Evolutionary conservation across 2,797 vertebrate species (phyloP).

Genomic region (Antennarius maculatus): DNA sequence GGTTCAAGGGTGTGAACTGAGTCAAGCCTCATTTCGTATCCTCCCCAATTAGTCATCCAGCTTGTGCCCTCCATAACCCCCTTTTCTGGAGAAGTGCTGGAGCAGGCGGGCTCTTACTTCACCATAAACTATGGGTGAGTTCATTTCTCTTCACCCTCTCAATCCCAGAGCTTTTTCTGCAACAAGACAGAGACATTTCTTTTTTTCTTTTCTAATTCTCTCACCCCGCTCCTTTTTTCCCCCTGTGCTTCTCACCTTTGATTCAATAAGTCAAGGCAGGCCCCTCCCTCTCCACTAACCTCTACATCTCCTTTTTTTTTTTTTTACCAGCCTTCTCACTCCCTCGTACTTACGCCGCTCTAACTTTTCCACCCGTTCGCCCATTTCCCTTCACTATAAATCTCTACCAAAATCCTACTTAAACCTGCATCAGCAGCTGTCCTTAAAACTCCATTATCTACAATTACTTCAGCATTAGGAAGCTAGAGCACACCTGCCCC

Average conservation of each 20-base stretch:
- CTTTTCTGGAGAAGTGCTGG: conserved; percentile 64
- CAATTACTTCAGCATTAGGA: conserved; percentile 82
- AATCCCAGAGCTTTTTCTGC: conserved; percentile 57
- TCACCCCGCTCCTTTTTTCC: conserved; percentile 23
- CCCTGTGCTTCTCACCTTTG: conserved; percentile 53
- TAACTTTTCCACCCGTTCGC: conserved; percentile 65
- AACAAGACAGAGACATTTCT: conserved; percentile 51
- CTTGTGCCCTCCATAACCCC: conserved; percentile 74
- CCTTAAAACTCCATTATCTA: conserved; percentile 85
- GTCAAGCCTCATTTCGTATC: conserved; percentile 80
- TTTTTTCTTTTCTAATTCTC: conserved; percentile 32
- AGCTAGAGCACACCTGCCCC: conserved; percentile 72
- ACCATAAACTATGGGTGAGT: conserved; percentile 67
- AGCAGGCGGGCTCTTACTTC: conserved; percentile 58
- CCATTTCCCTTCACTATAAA: conserved; percentile 68
- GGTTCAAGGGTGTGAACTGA: conserved; percentile 80
- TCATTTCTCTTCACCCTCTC: conserved; percentile 50
- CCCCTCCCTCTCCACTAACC: conserved; percentile 33
- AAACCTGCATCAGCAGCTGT: conserved; percentile 78
- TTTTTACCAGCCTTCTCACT: conserved; percentile 47
- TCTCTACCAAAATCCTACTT: conserved; percentile 79
- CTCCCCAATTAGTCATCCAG: conserved; percentile 81
- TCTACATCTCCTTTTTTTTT: conserved; percentile 32
- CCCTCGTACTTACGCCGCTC: conserved; percentile 49
- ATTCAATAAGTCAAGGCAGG: conserved; percentile 49